Evolutionary conservation across 2,888 invertebrate genomes (phyloP).

Genomic region (Ametastegia equiseti): DNA sequence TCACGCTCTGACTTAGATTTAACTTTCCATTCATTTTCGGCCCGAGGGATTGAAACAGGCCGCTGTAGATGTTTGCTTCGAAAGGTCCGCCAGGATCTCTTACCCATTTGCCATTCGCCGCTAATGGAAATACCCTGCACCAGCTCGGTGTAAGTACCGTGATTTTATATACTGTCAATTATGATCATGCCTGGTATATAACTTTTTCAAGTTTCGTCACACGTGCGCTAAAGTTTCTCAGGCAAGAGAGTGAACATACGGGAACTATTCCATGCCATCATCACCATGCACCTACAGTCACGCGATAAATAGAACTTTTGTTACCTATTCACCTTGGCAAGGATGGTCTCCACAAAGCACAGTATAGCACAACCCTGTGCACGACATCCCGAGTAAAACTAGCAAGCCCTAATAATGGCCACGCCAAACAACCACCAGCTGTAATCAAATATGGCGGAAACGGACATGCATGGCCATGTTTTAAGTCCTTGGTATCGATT

Average conservation of each 20-base stretch:
- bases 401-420: conserved; percentile 20
- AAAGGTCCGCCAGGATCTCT: no score
- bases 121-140: conserved; percentile 36
- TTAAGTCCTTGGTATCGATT: conserved; percentile 20
- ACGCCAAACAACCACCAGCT: conserved; percentile 7
- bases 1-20: conserved; percentile 46
- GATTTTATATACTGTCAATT: background rate
- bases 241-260: no score
- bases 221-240: no score
- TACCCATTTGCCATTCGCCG: conserved; percentile 37
- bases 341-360: background rate
- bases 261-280: background rate
- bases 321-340: background rate
- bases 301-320: conserved; percentile 13
- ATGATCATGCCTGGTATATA: no score
- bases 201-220: background rate
- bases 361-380: background rate
- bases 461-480: conserved; percentile 33
- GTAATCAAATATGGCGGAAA: conserved; percentile 36
- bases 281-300: background rate
- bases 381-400: conserved; percentile 37
- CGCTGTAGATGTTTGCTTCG: no score
- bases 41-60: no score
- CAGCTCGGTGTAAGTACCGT: background rate
- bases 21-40: conserved; percentile 47